Base-by-base conservation (phyloP, 2,797 vertebrate genomes). In the Podarcis siculus region DNA sequence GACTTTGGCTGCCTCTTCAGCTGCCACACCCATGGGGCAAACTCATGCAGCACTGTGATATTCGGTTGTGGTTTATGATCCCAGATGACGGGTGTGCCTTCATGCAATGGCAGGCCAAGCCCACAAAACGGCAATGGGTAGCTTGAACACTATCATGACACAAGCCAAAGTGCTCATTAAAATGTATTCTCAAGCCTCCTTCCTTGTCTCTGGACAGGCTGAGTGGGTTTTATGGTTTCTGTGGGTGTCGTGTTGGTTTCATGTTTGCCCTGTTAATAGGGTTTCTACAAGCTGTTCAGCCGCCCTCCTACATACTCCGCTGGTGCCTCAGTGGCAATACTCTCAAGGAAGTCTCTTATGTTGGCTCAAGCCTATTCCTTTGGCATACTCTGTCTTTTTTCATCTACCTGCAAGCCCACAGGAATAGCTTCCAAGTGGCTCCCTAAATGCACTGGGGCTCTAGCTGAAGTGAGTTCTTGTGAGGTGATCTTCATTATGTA, bases 141-240 rank as follows among this genome's bases (percentile, higher is more conserved):
- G 35, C 37, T 64, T 49, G 39, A 69, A 1, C 49, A 23, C 21
- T 49, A 66, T 37, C 27, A 27, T 73, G 69, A 64, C 27, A 21
- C 49, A 88, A 88, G 66, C 37, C 58, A 72, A 88, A 37, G 77
- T 85, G 17, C 69, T 89, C 42, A 86, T 76, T 89, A 75, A 72
- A 75, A 42, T 69, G 69, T 77, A 58, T 66, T 49, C 69, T 37
- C 42, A 30, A 35, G 66, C 71, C 49, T 69, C 23, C 55, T 80
- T 39, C 25, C 67, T 13, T 42, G 32, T 45, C 32, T 79, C 79
- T 69, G 21, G 49, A 61, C 78, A 42, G 45, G 32, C 32, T 77
- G 71, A 82, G 61, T 86, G 61, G 69, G 71, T 77, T 81, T 85
- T 69, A 55, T 80, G 19, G 88, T 89, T 89, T 82, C 88, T 55